Evolutionary conservation across 1,140 invertebrate genomes (phyloP).

Genomic region (Rhynchophorus ferrugineus): DNA sequence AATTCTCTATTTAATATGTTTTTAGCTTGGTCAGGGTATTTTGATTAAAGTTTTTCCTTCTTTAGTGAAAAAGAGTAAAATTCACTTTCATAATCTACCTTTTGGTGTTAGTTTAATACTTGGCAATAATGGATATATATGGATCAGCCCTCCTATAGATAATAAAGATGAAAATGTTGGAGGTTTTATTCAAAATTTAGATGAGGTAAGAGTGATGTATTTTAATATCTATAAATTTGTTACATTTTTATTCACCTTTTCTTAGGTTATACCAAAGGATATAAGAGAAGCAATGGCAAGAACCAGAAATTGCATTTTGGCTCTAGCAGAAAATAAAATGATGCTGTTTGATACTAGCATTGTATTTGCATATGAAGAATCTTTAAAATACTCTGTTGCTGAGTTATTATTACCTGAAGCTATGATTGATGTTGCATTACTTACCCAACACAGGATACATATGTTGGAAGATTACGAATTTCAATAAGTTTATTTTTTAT

Average conservation of each 20-base stretch:
- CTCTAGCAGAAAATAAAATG: slow-evolving; percentile 76
- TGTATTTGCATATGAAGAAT: slow-evolving; percentile 85
- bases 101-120: slow-evolving; percentile 88
- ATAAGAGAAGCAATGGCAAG: slow-evolving; percentile 80
- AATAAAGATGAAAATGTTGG: slow-evolving; percentile 62
- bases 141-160: slow-evolving; percentile 71
- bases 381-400: slow-evolving; percentile 69
- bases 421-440: slow-evolving; percentile 67
- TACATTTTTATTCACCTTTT: not conserved
- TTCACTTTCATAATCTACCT: slow-evolving; percentile 90
- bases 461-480: slow-evolving; percentile 31
- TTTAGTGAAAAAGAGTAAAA: slow-evolving; percentile 90
- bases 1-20: slow-evolving; percentile 1
- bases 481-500: slow-evolving; percentile 15
- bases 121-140: slow-evolving; percentile 95
- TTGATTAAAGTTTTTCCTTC: slow-evolving; percentile 87
- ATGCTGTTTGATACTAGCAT: slow-evolving; percentile 90
- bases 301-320: slow-evolving; percentile 81
- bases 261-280: slow-evolving; percentile 57
- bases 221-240: slow-evolving; percentile 4
- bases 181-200: slow-evolving; percentile 75
- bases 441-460: slow-evolving; percentile 57
- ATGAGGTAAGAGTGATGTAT: slow-evolving; percentile 43
- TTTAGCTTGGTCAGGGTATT: slow-evolving; percentile 72
- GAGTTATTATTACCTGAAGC: slow-evolving; percentile 75